Conservation (phyloP, 2,113 vertebrate species). For the Limnothrissa miodon region DNA sequence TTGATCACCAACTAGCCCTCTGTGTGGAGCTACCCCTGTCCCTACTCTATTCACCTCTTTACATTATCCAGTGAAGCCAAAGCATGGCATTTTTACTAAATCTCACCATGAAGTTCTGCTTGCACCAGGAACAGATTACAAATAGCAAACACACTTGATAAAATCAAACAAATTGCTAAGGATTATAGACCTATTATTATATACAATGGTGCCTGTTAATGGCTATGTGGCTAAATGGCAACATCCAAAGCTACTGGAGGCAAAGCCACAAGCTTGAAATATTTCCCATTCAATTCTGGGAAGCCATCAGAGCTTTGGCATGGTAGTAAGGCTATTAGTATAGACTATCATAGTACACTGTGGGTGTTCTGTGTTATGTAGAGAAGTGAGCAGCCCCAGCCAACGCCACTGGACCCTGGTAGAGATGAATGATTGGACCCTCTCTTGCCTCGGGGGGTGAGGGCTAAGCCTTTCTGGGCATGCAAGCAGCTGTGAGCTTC, state of each 20-base stretch:
- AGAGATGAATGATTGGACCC: background rate
- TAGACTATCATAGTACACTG: too few relatives aligned
- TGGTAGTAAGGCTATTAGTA: background rate
- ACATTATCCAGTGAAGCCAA: background rate
- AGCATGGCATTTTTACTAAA: too few relatives aligned
- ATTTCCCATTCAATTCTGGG: background rate
- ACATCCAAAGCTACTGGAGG: background rate
- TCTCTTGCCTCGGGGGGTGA: background rate
- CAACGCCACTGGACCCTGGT: background rate
- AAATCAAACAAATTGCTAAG: background rate
- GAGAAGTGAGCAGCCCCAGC: background rate
- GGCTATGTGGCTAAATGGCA: too few relatives aligned
- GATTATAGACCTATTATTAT: background rate
- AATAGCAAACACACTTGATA: background rate
- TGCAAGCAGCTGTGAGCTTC: background rate
- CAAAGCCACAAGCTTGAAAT: background rate
- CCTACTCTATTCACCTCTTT: background rate
- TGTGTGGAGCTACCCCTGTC: background rate
- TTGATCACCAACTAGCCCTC: background rate
- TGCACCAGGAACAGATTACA: background rate
- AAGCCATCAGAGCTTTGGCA: background rate
- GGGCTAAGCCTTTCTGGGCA: background rate
- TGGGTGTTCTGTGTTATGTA: background rate
- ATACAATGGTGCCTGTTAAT: background rate
- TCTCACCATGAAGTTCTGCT: too few relatives aligned